Evolutionary conservation across 2,888 invertebrate species (phyloP), one percentile per base, ranked within the genome.

Genomic region (Serrognathus titanus): DNA sequence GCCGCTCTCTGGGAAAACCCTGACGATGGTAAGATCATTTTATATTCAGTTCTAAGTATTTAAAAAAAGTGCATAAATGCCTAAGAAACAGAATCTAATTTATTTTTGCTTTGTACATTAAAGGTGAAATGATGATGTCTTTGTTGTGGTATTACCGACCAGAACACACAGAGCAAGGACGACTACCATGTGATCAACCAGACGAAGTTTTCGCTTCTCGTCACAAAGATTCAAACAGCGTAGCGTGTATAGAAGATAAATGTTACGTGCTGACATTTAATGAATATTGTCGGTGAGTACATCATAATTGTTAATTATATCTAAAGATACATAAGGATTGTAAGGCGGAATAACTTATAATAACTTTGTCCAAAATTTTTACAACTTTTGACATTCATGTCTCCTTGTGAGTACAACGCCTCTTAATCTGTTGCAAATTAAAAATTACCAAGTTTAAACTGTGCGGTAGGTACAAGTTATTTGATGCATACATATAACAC

Each of bases 121-220:
- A 77, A 94, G 96, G 93, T 58, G 96, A 97, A 80, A 96, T 97
- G 94, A 95, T 95, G 94, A 91, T 97, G 81, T 94, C 94, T 3
- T 80, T 97, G 59, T 82, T 97, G 64, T 97, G 97, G 97, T 97
- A 96, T 82, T 97, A 97, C 80, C 87, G 97, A 69, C 97, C 97
- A 1, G 97, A 97, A 79, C 97, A 97, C 79, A 95, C 96, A 11
- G 96, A 96, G 72, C 88, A 87, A 71, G 96, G 95, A 20, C 85
- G 92, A 35, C 85, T 87, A 70, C 83, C 86, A 11, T 83, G 83
- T 49, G 93, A 95, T 76, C 88, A 90, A 72, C 85, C 88, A 9
- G 94, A 94, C 74, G 97, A 97, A 79, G 90, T 97, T 57, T 97
- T 96, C 79, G 97, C 97, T 45, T 97, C 96, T 16, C 86, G 94